These are phyloP conservation scores for Dermatemys mawii DNA, from an alignment of 2,113 vertebrate species.

Conservation along the genomic window DNA sequence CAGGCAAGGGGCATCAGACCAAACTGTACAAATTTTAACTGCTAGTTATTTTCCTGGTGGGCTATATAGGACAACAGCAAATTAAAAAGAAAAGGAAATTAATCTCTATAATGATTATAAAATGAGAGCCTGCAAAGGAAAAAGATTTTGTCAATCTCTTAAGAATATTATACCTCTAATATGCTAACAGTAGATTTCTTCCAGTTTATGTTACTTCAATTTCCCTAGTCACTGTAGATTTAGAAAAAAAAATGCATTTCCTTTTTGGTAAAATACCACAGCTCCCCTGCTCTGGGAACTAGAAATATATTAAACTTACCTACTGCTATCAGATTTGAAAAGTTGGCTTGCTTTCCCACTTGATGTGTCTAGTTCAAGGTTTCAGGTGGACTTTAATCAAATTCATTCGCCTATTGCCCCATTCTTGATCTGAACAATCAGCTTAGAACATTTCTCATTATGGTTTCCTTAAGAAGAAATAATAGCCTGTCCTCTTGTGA, in stretches of 20 bases:
- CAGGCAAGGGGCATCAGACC: background rate
- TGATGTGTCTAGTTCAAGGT: background rate
- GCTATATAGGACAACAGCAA: background rate
- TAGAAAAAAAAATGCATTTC: fast-evolving
- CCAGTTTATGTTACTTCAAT: background rate
- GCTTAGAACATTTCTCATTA: slow-evolving; percentile 75
- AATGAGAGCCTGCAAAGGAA: background rate
- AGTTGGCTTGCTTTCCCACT: background rate
- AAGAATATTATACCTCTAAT: background rate
- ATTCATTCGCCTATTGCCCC: slow-evolving; percentile 32
- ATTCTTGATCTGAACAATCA: slow-evolving; percentile 65
- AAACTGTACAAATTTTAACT: slow-evolving; percentile 29
- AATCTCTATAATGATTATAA: slow-evolving; percentile 4
- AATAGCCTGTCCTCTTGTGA: slow-evolving; percentile 59
- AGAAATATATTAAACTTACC: background rate
- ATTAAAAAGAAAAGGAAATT: background rate
- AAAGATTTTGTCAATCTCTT: background rate
- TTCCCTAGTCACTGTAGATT: background rate
- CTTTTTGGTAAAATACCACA: background rate
- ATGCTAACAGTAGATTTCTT: background rate
- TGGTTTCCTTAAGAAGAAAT: slow-evolving; percentile 63
- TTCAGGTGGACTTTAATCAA: slow-evolving; percentile 66
- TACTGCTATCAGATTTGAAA: background rate
- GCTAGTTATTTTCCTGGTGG: slow-evolving; percentile 30
- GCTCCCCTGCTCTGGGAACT: background rate